Conservation (phyloP, 2,888 invertebrate species). For the Microdon myrmicae region DNA sequence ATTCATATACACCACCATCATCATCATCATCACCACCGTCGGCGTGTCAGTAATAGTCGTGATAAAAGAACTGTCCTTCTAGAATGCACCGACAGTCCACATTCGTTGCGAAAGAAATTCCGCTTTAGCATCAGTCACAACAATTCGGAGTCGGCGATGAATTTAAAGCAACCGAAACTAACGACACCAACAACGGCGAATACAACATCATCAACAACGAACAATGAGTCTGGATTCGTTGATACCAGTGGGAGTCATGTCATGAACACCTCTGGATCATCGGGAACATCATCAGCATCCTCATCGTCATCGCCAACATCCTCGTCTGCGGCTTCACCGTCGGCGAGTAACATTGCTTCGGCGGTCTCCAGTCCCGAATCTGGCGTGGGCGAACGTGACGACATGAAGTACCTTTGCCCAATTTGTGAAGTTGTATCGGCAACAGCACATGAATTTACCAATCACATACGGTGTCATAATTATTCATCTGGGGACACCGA, state of each 20-base stretch:
- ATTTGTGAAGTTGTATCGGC: conserved; percentile 73
- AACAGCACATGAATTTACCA: conserved; percentile 75
- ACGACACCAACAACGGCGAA: conserved; percentile 16
- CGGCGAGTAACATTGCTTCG: conserved; percentile 42
- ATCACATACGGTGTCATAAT: conserved; percentile 76
- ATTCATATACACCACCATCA: conserved; percentile 54
- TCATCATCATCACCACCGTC: conserved; percentile 57
- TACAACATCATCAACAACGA: conserved; percentile 46
- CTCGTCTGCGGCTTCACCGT: conserved; percentile 44
- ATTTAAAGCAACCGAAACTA: conserved; percentile 36
- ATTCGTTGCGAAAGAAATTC: conserved; percentile 65
- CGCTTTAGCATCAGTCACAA: conserved; percentile 60
- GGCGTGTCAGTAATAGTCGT: conserved; percentile 57
- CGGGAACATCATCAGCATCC: conserved; percentile 32
- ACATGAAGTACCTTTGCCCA: conserved; percentile 71
- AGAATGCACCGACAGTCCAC: conserved; percentile 59
- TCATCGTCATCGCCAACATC: conserved; percentile 53
- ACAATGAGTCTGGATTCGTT: conserved; percentile 65
- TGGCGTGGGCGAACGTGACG: conserved; percentile 63
- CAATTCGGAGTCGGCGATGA: conserved; percentile 35
- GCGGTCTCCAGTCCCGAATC: conserved; percentile 62
- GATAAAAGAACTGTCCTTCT: conserved; percentile 57
- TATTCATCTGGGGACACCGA: conserved; percentile 68
- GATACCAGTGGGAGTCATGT: conserved; percentile 60
- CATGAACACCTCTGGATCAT: conserved; percentile 54